Conservation (phyloP, 2,113 vertebrate genomes). For the Brachyistius frenatus region DNA sequence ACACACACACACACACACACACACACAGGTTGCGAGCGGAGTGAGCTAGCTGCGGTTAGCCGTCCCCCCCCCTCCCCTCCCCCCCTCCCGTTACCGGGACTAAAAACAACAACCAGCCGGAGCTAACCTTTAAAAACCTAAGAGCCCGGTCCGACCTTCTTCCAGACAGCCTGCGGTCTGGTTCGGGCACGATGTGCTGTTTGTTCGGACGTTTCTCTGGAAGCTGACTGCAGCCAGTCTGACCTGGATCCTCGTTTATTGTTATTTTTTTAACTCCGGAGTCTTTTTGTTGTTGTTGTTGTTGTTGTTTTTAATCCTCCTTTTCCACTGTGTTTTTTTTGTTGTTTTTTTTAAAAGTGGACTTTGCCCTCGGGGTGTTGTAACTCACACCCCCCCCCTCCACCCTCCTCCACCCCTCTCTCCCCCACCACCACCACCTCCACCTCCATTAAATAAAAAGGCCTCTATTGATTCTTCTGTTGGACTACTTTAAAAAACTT, state of each 20-base stretch:
- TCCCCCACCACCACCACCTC: too few relatives aligned
- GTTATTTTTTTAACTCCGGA: background rate
- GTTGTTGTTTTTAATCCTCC: background rate
- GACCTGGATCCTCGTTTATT: constrained; percentile 7
- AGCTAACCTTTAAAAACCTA: background rate
- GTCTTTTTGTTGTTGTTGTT: constrained; percentile 17
- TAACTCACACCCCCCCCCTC: background rate
- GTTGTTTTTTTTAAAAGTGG: constrained; percentile 33
- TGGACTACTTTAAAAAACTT: constrained; percentile 35
- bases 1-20: background rate
- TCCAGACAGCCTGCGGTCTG: background rate
- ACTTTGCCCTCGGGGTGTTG: constrained; percentile 59
- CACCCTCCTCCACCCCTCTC: background rate
- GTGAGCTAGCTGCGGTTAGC: constrained; percentile 57
- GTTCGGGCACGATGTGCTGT: constrained; percentile 54
- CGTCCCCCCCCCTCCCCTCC: background rate
- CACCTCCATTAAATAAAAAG: background rate
- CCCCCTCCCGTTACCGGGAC: background rate
- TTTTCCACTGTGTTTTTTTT: constrained; percentile 18
- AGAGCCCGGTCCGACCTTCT: background rate
- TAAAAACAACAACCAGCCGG: background rate
- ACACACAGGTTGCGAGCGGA: constrained; percentile 74
- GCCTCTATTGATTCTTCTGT: constrained; percentile 16
- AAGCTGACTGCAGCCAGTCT: constrained; percentile 61
- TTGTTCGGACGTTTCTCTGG: constrained; percentile 58